Percentiles rank a stretch among this genome's conserved stretches.
These are phyloP conservation scores for Zenarchopterus dispar DNA, from an alignment of 2,797 vertebrate species.

Conservation along the genomic window DNA sequence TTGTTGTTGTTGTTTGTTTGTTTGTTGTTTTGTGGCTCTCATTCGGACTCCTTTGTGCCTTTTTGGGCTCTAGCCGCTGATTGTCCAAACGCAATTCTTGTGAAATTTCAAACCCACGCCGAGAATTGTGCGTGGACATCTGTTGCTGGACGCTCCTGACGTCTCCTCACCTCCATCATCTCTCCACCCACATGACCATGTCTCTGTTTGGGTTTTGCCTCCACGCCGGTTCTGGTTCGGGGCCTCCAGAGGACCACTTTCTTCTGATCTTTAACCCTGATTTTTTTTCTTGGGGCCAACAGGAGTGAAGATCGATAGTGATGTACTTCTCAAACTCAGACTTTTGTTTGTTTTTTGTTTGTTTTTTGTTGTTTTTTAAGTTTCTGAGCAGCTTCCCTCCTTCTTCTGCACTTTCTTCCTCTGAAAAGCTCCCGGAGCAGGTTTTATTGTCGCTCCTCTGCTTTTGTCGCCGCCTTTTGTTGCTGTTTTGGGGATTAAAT, in stretches of 20 bases:
- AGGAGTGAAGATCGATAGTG: conserved; percentile 40
- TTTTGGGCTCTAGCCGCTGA: conserved; percentile 80
- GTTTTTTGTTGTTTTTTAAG: conserved; percentile 10
- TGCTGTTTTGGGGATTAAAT: conserved; percentile 74
- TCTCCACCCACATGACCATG: not conserved
- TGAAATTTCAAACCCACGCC: conserved; percentile 85
- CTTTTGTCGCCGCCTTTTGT: conserved; percentile 71
- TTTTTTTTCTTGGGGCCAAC: not conserved
- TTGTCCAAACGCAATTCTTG: conserved; percentile 97
- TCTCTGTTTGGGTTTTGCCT: not conserved
- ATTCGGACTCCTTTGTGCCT: not conserved
- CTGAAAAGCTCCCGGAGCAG: conserved; percentile 36
- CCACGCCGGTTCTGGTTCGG: not conserved
- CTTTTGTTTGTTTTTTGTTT: too few species aligned
- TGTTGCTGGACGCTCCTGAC: conserved; percentile 89
- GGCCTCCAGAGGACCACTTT: not conserved
- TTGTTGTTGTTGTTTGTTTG: not conserved
- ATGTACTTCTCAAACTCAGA: conserved; percentile 44
- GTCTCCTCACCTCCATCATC: not conserved
- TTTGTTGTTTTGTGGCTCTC: not conserved
- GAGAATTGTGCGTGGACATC: conserved; percentile 99
- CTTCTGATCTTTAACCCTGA: not conserved
- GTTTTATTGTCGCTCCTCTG: conserved; percentile 66
- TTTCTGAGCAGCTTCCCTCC: too few species aligned
- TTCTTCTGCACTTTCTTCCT: conserved; percentile 24